Percentiles rank a stretch among this genome's conserved stretches.
These are phyloP conservation scores for Microplitis mediator DNA, from an alignment of 1,140 invertebrate genomes.

Conservation along the genomic window DNA sequence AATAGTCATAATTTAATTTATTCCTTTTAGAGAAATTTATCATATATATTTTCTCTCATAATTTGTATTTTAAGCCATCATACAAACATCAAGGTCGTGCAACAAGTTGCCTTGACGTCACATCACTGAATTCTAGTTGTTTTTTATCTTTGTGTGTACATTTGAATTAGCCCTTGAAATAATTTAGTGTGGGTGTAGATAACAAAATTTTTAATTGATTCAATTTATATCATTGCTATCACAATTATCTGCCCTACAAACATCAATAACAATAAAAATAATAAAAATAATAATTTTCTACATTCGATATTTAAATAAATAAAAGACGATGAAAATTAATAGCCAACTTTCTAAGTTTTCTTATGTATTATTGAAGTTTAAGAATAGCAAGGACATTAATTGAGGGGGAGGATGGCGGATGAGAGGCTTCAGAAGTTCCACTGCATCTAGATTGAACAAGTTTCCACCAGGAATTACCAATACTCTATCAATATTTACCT, in stretches of 20 bases:
- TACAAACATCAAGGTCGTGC: not conserved
- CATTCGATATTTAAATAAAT: too few relatives aligned
- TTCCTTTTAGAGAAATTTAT: not conserved
- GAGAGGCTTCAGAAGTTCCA: not conserved
- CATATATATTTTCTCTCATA: too few relatives aligned
- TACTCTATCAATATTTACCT: not conserved
- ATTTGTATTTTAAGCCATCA: too few relatives aligned
- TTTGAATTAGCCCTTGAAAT: not conserved
- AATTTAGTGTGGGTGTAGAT: too few relatives aligned
- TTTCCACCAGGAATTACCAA: not conserved
- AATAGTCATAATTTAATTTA: too few relatives aligned
- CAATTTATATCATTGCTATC: too few relatives aligned
- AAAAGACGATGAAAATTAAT: too few relatives aligned
- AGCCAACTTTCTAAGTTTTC: not conserved
- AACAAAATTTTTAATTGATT: too few relatives aligned
- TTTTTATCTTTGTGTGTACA: not conserved
- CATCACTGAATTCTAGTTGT: not conserved
- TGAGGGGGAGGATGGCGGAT: not conserved
- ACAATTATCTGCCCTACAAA: too few relatives aligned
- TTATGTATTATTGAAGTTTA: not conserved
- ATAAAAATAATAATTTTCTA: too few relatives aligned
- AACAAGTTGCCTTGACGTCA: slow-evolving; percentile 16
- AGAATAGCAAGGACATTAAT: not conserved
- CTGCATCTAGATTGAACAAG: not conserved
- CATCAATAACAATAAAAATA: too few relatives aligned